Evolutionary conservation across 2,113 vertebrate species (phyloP).

Genomic region (Rafetus swinhoei): DNA sequence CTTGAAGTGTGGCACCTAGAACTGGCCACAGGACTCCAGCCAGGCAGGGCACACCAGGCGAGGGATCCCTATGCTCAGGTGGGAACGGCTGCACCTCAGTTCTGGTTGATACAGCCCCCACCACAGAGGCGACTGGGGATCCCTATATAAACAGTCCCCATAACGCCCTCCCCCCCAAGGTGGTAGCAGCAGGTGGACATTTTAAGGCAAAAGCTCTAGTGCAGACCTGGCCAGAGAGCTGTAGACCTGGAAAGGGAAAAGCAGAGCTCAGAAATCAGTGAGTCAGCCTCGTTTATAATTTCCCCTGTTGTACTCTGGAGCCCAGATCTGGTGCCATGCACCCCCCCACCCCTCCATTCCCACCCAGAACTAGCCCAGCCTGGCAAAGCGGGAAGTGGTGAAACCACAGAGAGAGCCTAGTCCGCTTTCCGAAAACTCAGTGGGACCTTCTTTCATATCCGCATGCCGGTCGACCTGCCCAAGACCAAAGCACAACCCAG

Average conservation of each 20-base stretch:
- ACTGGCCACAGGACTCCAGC: too few species aligned
- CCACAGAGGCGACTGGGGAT: not conserved
- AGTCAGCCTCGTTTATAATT: not conserved
- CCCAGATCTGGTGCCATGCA: fast-evolving
- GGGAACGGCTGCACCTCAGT: too few species aligned
- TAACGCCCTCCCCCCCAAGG: not conserved
- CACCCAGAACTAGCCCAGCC: not conserved
- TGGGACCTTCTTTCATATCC: not conserved
- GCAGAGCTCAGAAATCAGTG: not conserved
- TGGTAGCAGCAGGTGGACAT: not conserved
- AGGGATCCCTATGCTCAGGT: too few species aligned
- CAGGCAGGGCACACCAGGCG: too few species aligned
- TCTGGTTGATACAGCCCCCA: too few species aligned
- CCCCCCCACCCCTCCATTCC: too few species aligned
- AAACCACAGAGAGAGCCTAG: not conserved
- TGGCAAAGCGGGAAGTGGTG: not conserved
- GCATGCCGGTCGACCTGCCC: not conserved
- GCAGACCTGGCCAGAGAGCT: too few species aligned
- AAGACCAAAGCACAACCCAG: not conserved
- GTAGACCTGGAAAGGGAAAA: not conserved
- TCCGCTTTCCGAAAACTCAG: not conserved
- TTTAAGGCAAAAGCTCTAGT: not conserved
- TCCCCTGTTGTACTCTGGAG: not conserved
- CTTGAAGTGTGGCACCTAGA: too few species aligned
- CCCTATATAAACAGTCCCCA: not conserved